Evolutionary conservation across 2,888 invertebrate genomes (phyloP), one percentile per base, ranked within the genome.

Genomic region (Callinectes sapidus): DNA sequence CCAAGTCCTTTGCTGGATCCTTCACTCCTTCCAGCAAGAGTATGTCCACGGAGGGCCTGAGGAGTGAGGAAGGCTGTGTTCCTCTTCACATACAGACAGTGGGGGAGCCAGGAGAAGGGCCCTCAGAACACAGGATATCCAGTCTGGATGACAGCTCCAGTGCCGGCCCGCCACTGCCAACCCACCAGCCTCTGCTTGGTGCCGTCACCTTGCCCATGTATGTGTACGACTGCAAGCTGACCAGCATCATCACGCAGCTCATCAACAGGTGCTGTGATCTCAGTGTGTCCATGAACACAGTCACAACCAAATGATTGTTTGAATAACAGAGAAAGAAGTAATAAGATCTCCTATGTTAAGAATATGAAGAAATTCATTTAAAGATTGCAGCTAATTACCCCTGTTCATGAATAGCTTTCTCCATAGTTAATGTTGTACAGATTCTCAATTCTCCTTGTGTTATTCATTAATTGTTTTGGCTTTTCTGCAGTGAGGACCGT

Each of bases 151-250:
- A 86, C 66, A 87, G 87, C 18, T 66, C 35, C 1, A 85, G 66
- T 28, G 66, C 66, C 10, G 42, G 39, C 3, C 77, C 89, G 14
- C 85, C 91, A 23, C 54, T 91, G 1, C 81, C 93, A 10, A 42
- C 35, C 42, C 93, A 94, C 90, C 85, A 42, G 32, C 93, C 93
- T 66, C 77, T 94, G 54, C 93, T 88, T 55, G 94, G 94, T 18
- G 71, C 94, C 23, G 92, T 94, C 77, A 92, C 89, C 1, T 90
- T 94, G 86, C 94, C 94, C 39, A 90, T 94, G 28, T 94, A 94
- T 88, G 90, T 94, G 18, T 94, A 93, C 88, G 94, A 94, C 91
- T 94, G 94, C 87, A 90, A 92, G 77, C 92, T 94, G 18, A 92
- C 91, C 71, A 90, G 91, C 66, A 93, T 94, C 89, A 94, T 91